Evolutionary conservation across 2,797 vertebrate genomes (phyloP), one percentile per base, ranked within the genome.

Genomic region (Xyrichtys novacula): DNA sequence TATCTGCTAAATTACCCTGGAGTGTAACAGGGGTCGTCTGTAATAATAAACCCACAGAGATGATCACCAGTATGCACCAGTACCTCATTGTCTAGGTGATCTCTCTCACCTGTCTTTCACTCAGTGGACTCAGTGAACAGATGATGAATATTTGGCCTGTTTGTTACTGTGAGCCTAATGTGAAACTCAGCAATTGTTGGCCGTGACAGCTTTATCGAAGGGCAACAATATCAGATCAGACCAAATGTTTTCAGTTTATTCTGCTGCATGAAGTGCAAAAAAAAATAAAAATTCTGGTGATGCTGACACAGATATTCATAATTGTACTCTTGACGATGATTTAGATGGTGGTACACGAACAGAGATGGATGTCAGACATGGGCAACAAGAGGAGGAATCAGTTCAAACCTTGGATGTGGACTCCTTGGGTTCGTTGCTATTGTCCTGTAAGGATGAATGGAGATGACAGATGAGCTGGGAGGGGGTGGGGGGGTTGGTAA

Each of bases 371-470:
- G 26, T 50, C 15, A 26, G 17, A 74, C n/a, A 63, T 26, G 68
- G 50, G n/a, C 6, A 16, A 49, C 0, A 12, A 71, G 56, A 31
- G 81, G 26, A 46, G 82, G 74, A 82, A 38, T 54, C 5, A 3
- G 71, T 84, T 87, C 96, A 97, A 97, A 99, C 98, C 98, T 99
- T 99, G 96, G 96, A 89, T 89, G 97, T 92, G 80, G 97, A 94
- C 70, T 99, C 98, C 96, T 99, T 99, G 96, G 96, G 96, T 95
- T 99, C 97, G 94, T 93, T 98, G 96, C 94, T 95, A 96, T 92
- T 96, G 94, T 99, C 98, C 97, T 99, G 98, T 96, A 96, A 96
- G 97, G 98, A 99, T 99, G 97, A 99, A 99, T 91, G 96, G 96
- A 99, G 97, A 99, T 96, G 97, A 99, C 96, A 99, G 96, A 94